Evolutionary conservation across 2,797 vertebrate genomes (phyloP).

Genomic region (Cottoperca gobio): DNA sequence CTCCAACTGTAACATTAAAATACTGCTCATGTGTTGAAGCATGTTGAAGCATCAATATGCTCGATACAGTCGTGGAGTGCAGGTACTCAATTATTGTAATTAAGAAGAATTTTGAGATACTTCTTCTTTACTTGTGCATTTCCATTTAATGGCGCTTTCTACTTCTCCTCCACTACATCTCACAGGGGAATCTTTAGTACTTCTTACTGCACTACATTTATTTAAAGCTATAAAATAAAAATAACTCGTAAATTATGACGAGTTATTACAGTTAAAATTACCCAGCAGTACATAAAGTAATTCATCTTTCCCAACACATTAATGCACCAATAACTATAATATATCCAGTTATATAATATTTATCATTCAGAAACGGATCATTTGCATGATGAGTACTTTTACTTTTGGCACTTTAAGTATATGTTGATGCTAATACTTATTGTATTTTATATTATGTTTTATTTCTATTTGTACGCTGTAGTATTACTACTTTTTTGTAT

Average conservation of each 20-base stretch:
- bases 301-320: background rate
- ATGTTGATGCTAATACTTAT: too few relatives aligned
- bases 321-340: background rate
- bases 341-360: background rate
- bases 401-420: too few relatives aligned
- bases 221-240: background rate
- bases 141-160: too few relatives aligned
- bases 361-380: background rate
- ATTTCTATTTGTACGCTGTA: too few relatives aligned
- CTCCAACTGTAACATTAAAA: background rate
- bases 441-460: too few relatives aligned
- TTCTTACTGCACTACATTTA: background rate
- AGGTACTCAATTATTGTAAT: too few relatives aligned
- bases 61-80: background rate
- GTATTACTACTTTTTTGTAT: too few relatives aligned
- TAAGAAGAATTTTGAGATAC: background rate
- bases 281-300: background rate
- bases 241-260: background rate
- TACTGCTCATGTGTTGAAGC: too few relatives aligned
- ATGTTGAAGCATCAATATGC: too few relatives aligned
- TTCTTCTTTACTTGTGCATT: background rate
- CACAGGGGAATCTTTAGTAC: background rate
- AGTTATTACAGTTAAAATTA: background rate
- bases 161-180: too few relatives aligned
- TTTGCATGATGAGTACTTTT: background rate